Percentiles rank a stretch among this genome's conserved stretches.
Conservation (phyloP, 1,140 invertebrate genomes). For the Tetragnatha versicolor region DNA sequence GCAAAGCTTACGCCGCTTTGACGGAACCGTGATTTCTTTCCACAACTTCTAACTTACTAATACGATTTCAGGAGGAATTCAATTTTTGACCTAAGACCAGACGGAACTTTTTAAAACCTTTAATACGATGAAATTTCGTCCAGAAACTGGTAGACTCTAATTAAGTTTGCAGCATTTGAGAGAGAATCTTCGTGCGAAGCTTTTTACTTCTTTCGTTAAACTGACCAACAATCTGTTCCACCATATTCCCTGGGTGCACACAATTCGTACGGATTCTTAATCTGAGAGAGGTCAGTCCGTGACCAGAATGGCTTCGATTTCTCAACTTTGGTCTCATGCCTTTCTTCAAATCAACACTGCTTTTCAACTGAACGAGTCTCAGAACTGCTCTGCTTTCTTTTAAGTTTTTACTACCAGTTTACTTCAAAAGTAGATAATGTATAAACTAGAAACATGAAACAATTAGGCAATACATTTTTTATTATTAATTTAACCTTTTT, state of each 20-base stretch:
- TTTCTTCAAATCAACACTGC: not conserved
- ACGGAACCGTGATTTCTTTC: constrained; percentile 15
- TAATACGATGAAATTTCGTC: constrained; percentile 34
- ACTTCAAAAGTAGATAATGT: too few species aligned
- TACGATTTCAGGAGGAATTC: constrained; percentile 26
- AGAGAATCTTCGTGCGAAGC: not conserved
- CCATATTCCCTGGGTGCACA: constrained; percentile 22
- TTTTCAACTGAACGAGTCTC: too few species aligned
- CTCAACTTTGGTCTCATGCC: too few species aligned
- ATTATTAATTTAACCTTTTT: too few species aligned
- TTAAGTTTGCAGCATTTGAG: constrained; percentile 33
- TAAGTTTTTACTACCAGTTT: too few species aligned
- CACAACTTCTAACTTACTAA: constrained; percentile 38
- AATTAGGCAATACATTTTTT: too few species aligned
- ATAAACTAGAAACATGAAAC: too few species aligned
- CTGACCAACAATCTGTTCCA: constrained; percentile 28
- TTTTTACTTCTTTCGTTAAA: not conserved
- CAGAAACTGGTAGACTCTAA: constrained; percentile 33
- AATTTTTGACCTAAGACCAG: constrained; percentile 17
- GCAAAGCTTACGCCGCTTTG: constrained; percentile 9
- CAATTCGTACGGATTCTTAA: constrained; percentile 33
- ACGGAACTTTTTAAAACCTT: constrained; percentile 41
- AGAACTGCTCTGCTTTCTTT: too few species aligned
- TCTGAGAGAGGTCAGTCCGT: constrained; percentile 23
- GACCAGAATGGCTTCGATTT: constrained; percentile 26